Evolutionary conservation across 2,888 invertebrate genomes (phyloP).

Genomic region (Lasioglossum villosulum): DNA sequence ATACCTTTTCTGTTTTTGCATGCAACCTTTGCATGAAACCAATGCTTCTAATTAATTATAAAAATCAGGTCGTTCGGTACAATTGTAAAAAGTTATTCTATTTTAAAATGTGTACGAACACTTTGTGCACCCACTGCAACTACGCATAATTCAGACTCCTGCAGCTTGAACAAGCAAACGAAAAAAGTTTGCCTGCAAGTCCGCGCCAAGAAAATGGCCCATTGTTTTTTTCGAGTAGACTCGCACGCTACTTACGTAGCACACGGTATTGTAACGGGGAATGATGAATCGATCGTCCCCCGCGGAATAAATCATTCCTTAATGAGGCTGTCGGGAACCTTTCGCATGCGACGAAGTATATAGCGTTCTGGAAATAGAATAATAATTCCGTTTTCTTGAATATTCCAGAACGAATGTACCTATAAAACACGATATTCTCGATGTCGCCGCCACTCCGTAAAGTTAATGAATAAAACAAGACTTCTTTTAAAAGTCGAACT

Average conservation of each 20-base stretch:
- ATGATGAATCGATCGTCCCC: constrained; percentile 13
- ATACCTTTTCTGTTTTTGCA: too few species aligned
- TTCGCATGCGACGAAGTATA: neutral
- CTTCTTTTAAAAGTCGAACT: neutral
- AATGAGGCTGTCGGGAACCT: neutral
- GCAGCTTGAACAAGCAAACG: neutral
- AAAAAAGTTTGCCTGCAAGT: neutral
- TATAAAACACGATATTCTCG: neutral
- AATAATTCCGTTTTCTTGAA: neutral
- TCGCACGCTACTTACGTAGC: neutral
- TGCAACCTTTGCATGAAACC: too few species aligned
- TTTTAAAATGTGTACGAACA: too few species aligned
- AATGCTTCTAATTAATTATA: too few species aligned
- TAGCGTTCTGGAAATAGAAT: neutral
- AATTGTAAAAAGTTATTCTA: too few species aligned
- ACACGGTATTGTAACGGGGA: neutral
- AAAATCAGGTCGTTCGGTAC: too few species aligned
- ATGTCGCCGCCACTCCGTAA: neutral
- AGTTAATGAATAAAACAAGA: neutral
- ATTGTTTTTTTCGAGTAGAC: neutral
- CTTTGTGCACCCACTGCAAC: too few species aligned
- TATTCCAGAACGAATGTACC: neutral
- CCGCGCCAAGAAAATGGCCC: neutral
- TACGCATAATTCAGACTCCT: too few species aligned
- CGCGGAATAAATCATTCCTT: constrained; percentile 6